Evolutionary conservation across 2,113 vertebrate genomes (phyloP).

Genomic region (Aspidoscelis tigris): DNA sequence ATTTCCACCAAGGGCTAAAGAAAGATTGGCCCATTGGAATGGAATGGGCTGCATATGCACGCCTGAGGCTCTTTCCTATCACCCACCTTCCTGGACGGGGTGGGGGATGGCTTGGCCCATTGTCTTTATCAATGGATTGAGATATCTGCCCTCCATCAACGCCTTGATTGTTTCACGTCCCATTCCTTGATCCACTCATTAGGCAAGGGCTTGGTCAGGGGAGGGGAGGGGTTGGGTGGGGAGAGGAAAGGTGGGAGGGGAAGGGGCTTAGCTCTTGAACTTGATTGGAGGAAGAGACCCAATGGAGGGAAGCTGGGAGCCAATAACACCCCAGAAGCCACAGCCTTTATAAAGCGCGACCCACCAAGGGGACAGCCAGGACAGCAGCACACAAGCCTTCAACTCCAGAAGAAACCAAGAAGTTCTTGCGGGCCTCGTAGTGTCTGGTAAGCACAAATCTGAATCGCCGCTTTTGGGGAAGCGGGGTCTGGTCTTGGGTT

Average conservation of each 20-base stretch:
- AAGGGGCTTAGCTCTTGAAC: slow-evolving; percentile 28
- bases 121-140: slow-evolving; percentile 15
- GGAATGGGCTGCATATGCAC: slow-evolving; percentile 14
- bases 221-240: background rate
- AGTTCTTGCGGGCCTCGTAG: no score
- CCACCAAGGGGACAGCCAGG: background rate
- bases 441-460: background rate
- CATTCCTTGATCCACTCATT: slow-evolving; percentile 10
- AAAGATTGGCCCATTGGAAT: slow-evolving; percentile 9
- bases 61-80: background rate
- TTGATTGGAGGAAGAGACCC: slow-evolving; percentile 36
- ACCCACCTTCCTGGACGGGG: slow-evolving; percentile 8
- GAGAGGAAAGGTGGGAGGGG: slow-evolving; percentile 6
- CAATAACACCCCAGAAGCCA: slow-evolving; percentile 16
- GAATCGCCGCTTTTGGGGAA: background rate
- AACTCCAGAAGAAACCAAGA: no score
- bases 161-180: slow-evolving; percentile 14
- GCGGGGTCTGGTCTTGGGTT: background rate
- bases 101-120: background rate
- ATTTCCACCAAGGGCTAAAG: background rate
- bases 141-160: slow-evolving; percentile 22
- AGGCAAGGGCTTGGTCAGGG: slow-evolving; percentile 14
- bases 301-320: slow-evolving; percentile 20
- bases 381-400: background rate
- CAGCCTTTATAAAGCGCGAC: slow-evolving; percentile 18